These are phyloP conservation scores for Tupiocoris notatus DNA, from an alignment of 2,888 invertebrate species.

Conservation along the genomic window DNA sequence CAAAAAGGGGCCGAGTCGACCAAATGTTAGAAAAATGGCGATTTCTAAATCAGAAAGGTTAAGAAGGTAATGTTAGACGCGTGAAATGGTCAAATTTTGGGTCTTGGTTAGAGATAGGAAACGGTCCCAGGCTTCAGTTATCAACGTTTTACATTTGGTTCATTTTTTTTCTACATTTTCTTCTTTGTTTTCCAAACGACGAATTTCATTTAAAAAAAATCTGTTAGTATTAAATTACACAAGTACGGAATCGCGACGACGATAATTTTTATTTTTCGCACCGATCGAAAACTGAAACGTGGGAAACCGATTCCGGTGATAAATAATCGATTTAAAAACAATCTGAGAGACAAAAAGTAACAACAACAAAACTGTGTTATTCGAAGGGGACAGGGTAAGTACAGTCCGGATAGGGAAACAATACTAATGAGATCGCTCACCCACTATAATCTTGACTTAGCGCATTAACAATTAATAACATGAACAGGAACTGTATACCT, in stretches of 20 bases:
- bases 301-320: constrained; percentile 14
- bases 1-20: constrained; percentile 20
- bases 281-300: constrained; percentile 28
- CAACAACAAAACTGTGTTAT: constrained; percentile 5
- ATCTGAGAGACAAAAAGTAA: neutral
- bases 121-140: constrained; percentile 39
- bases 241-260: constrained; percentile 7
- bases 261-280: neutral
- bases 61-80: constrained; percentile 23
- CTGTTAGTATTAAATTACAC: neutral
- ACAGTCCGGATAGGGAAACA: constrained; percentile 22
- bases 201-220: constrained; percentile 24
- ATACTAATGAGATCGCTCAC: constrained; percentile 39
- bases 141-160: constrained; percentile 12
- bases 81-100: constrained; percentile 20
- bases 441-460: constrained; percentile 39
- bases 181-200: too few relatives aligned
- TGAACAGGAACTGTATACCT: constrained; percentile 42
- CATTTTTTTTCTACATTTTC: neutral
- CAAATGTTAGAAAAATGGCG: neutral
- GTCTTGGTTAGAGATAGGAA: constrained; percentile 20
- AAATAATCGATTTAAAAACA: neutral
- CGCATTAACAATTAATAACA: constrained; percentile 38
- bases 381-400: constrained; percentile 17
- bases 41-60: constrained; percentile 4